Evolutionary conservation across 2,888 invertebrate genomes (phyloP).

Genomic region (Caenorhabditis angaria): DNA sequence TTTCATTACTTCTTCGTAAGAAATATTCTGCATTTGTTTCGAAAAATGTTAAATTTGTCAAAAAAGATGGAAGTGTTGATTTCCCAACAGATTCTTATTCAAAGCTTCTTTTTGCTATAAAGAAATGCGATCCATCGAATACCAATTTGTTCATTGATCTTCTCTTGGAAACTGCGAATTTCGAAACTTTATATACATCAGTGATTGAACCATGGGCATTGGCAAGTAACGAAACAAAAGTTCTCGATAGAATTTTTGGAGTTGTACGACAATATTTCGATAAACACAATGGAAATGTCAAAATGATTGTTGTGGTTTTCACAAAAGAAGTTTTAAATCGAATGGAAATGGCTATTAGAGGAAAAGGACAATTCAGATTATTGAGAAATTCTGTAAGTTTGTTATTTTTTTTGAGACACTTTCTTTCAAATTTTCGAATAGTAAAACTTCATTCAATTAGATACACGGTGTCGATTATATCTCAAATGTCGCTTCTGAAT

Average conservation of each 20-base stretch:
- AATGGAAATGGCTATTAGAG: conserved; percentile 35
- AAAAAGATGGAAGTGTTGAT: conserved; percentile 36
- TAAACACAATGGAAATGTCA: conserved; percentile 17
- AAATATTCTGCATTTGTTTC: conserved; percentile 16
- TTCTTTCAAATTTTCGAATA: conserved; percentile 12
- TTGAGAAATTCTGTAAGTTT: conserved; percentile 29
- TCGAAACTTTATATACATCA: conserved; percentile 40
- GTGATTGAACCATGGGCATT: conserved; percentile 51
- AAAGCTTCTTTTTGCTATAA: conserved; percentile 29
- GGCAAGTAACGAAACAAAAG: conserved; percentile 46
- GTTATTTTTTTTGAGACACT: too few relatives aligned
- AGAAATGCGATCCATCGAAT: conserved; percentile 16
- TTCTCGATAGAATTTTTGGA: conserved; percentile 40
- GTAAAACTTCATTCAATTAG: too few relatives aligned
- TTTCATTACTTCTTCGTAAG: conserved; percentile 20
- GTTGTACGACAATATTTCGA: conserved; percentile 30
- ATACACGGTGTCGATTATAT: conserved; percentile 8
- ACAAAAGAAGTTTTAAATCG: conserved; percentile 44
- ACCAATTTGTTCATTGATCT: not conserved
- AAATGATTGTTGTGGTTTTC: conserved; percentile 38
- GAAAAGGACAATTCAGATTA: conserved; percentile 42
- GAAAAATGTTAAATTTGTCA: conserved; percentile 40
- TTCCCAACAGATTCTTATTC: conserved; percentile 30
- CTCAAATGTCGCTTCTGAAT: conserved; percentile 24
- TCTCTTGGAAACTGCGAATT: conserved; percentile 3